Base-by-base conservation (phyloP, 2,797 vertebrate species). In the Peromyscus melanophrys region DNA sequence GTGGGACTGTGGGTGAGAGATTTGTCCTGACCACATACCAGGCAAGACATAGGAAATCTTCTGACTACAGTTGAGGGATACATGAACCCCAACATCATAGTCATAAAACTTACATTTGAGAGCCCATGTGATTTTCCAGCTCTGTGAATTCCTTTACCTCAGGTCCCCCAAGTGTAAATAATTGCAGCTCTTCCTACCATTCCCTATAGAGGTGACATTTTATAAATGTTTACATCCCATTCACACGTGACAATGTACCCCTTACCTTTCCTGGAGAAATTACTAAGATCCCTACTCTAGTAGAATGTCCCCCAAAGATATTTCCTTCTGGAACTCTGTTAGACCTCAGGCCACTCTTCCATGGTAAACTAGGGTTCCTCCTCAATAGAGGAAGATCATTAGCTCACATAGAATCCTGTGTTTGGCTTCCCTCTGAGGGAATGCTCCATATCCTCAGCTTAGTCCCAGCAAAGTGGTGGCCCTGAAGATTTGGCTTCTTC, bases 91-190 rank as follows among this genome's bases (percentile, higher is more conserved):
- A 88, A 67, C 0, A 2, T 37, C 57, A 17, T 25, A 81, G 13
- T 85, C 21, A 77, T 49, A 65, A 85, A 49, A 86, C 49, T 63
- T 73, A 0, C 8, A 43, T 63, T 82, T 63, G 81, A 92, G 31
- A 81, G 6, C 80, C 46, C 40, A 12, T 37, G 16, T 63, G 17
- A 49, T 83, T 96, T 90, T 49, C 65, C 25, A 88, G 25, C 40
- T 89, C 40, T 75, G 12, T 81, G 10, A 57, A 81, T 90, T 88
- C 87, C 43, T 91, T n/a, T 67, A 11, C 52, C 76, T 96, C 34
- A 43, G 34, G 87, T 87, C 46, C 40, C 90, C 6, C 57, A 93
- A 81, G 95, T 88, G 31, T 11, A 27, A 95, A 92, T 46, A 59
- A 92, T 57, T 69, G 71, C 0, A 11, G 55, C 14, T 61, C 25